A percentile compares a stretch with the other conserved stretches of the same genome.
Conservation (phyloP, 2,888 invertebrate genomes). For the Globia sparganii region DNA sequence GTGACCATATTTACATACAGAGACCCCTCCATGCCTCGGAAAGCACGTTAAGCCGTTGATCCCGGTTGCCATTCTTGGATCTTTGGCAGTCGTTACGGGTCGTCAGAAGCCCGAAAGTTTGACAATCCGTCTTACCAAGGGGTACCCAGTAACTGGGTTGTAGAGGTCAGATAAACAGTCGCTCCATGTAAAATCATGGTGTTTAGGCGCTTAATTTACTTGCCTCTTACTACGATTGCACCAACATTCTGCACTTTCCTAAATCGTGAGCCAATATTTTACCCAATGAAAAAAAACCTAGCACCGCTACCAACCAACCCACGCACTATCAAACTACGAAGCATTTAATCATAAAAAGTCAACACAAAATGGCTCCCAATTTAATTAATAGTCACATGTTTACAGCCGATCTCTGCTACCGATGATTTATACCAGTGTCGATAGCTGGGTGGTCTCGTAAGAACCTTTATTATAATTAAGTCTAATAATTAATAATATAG, state of each 20-base stretch:
- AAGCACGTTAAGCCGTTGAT: no score
- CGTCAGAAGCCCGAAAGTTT: no score
- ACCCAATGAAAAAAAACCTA: not conserved
- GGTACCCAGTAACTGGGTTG: no score
- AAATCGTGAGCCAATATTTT: constrained; percentile 2
- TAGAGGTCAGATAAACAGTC: no score
- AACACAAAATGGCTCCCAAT: constrained; percentile 46
- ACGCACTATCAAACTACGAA: constrained; percentile 42
- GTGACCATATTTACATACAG: no score
- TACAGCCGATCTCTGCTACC: constrained; percentile 56
- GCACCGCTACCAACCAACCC: constrained; percentile 43
- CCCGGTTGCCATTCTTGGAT: no score
- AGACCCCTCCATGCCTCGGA: no score
- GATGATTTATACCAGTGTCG: constrained; percentile 63
- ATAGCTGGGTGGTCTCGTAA: constrained; percentile 65
- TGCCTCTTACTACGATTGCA: not conserved
- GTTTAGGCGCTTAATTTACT: no score
- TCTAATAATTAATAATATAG: constrained; percentile 67
- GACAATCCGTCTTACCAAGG: no score
- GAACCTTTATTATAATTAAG: constrained; percentile 56
- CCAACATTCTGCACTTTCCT: not conserved
- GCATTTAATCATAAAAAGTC: constrained; percentile 55
- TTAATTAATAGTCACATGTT: constrained; percentile 64
- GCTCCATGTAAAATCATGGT: no score
- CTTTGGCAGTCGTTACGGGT: no score